Conservation (phyloP, 2,113 vertebrate genomes). For the Piaya cayana region DNA sequence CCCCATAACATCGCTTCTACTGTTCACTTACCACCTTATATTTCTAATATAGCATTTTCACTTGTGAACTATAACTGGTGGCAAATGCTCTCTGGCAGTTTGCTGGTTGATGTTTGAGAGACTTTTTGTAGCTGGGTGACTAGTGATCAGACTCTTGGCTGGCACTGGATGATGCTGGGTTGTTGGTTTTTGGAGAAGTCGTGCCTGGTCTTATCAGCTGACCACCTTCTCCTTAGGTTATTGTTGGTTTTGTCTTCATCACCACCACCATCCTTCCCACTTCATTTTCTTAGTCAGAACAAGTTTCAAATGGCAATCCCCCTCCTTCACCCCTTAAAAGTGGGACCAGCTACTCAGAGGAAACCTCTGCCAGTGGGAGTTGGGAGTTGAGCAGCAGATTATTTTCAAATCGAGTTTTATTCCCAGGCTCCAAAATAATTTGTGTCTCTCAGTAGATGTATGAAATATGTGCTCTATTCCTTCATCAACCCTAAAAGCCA, state of each 20-base stretch:
- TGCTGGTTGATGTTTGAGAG: not conserved
- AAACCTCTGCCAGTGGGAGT: not conserved
- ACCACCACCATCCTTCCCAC: too few species aligned
- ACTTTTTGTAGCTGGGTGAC: not conserved
- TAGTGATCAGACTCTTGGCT: not conserved
- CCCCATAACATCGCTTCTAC: not conserved
- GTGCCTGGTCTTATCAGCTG: not conserved
- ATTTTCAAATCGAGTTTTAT: not conserved
- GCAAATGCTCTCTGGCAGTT: not conserved
- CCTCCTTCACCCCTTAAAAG: not conserved
- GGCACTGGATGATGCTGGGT: not conserved
- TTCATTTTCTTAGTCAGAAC: not conserved
- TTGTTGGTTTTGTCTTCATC: not conserved
- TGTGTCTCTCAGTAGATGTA: fast-evolving
- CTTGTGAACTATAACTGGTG: fast-evolving
- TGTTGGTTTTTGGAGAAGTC: not conserved
- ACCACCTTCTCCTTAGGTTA: not conserved
- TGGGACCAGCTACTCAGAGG: not conserved
- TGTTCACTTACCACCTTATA: not conserved
- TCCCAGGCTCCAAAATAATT: not conserved
- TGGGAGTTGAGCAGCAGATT: not conserved
- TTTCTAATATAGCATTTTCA: not conserved
- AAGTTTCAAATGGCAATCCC: not conserved
- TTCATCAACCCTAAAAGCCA: not conserved
- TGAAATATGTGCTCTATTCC: not conserved